These are phyloP conservation scores for Tanytarsus gracilentus DNA, from an alignment of 2,888 invertebrate species.

Conservation along the genomic window DNA sequence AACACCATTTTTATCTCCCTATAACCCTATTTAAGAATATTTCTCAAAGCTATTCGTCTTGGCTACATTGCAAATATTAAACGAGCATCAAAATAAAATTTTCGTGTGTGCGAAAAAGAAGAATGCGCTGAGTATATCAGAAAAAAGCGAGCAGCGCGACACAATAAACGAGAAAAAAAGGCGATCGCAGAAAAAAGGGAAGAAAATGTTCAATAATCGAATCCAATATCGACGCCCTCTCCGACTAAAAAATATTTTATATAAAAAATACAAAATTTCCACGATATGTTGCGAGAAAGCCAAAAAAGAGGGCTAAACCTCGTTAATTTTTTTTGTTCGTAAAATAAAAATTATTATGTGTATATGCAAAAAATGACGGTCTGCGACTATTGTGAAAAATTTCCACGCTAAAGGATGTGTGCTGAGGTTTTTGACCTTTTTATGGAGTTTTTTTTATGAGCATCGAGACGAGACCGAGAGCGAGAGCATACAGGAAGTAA, in stretches of 20 bases:
- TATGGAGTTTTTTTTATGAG: background rate
- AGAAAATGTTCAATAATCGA: conserved; percentile 29
- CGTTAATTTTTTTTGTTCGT: conserved; percentile 26
- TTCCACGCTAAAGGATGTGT: background rate
- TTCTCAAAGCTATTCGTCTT: conserved; percentile 3
- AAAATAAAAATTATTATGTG: background rate
- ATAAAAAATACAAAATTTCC: no score
- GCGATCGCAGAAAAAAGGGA: background rate
- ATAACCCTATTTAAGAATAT: background rate
- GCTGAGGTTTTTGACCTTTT: conserved; percentile 25
- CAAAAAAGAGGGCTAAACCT: conserved; percentile 30
- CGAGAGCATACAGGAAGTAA: background rate
- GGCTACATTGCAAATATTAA: conserved; percentile 3
- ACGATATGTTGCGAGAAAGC: no score
- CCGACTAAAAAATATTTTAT: conserved; percentile 3
- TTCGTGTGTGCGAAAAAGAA: conserved; percentile 5
- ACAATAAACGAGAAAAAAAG: conserved; percentile 17
- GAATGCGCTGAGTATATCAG: background rate
- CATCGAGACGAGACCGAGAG: background rate
- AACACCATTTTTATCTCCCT: background rate
- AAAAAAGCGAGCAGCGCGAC: background rate
- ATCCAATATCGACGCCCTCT: conserved; percentile 28
- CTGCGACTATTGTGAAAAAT: no score
- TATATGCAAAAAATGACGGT: conserved; percentile 23
- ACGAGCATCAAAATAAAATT: conserved; percentile 22